Evolutionary conservation across 1,140 invertebrate genomes (phyloP).

Genomic region (Ceratina australensis): DNA sequence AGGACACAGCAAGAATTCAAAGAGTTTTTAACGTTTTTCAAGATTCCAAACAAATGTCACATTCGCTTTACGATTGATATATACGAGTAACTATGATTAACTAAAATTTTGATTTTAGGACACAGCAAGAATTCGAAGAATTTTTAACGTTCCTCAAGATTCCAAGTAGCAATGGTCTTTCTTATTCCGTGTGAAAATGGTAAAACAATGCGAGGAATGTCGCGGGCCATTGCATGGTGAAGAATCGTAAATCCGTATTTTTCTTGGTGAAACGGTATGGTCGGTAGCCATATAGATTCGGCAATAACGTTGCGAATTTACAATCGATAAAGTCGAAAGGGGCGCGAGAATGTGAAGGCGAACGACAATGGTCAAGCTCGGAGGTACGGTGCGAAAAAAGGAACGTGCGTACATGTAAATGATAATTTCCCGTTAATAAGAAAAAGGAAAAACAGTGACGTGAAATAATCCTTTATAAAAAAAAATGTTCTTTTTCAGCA

Average conservation of each 20-base stretch:
- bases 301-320: constrained; percentile 57
- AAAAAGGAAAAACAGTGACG: constrained; percentile 33
- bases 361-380: constrained; percentile 22
- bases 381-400: constrained; percentile 37
- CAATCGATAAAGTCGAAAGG: constrained; percentile 57
- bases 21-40: not conserved
- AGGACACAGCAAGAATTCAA: too few species aligned
- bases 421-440: constrained; percentile 37
- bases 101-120: not conserved
- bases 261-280: not conserved
- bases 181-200: not conserved
- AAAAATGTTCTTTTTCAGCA: constrained; percentile 58
- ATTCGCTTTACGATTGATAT: too few species aligned
- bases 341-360: constrained; percentile 27
- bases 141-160: not conserved
- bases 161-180: not conserved
- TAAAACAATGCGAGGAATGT: constrained; percentile 23
- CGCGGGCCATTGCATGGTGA: not conserved
- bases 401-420: not conserved
- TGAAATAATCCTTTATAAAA: constrained; percentile 30
- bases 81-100: not conserved
- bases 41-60: not conserved
- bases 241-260: constrained; percentile 29
- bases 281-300: constrained; percentile 30
- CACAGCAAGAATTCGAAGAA: too few species aligned